Evolutionary conservation across 1,140 invertebrate species (phyloP).

Genomic region (Drosophila sp.): DNA sequence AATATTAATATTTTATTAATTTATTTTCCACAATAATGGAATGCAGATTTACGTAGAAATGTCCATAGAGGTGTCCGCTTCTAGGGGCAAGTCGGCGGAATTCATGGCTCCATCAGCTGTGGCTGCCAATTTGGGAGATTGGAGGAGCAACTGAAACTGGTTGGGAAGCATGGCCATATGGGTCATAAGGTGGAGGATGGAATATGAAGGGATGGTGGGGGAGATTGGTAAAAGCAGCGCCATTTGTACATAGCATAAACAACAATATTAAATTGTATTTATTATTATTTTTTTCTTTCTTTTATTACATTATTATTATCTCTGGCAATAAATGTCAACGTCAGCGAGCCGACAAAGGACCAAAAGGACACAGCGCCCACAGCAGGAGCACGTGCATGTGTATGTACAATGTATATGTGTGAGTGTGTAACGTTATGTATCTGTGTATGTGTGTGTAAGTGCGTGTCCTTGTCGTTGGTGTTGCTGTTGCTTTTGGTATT

Average conservation of each 20-base stretch:
- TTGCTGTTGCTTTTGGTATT: slow-evolving; percentile 9
- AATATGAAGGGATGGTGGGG: background rate
- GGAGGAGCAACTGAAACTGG: background rate
- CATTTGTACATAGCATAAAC: slow-evolving; percentile 73
- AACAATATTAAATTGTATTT: slow-evolving; percentile 84
- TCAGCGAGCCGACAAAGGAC: slow-evolving; percentile 76
- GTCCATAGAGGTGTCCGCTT: slow-evolving; percentile 7
- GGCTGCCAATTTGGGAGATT: background rate
- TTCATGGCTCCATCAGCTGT: slow-evolving; percentile 30
- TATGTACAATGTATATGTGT: slow-evolving; percentile 38
- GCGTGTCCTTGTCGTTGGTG: slow-evolving; percentile 17
- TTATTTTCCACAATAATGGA: slow-evolving; percentile 38
- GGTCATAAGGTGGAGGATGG: background rate
- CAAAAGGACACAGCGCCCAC: slow-evolving; percentile 49
- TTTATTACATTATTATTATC: slow-evolving; percentile 84
- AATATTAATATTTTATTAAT: too few species aligned
- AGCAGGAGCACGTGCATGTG: slow-evolving; percentile 50
- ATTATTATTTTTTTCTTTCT: too few species aligned
- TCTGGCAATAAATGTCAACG: slow-evolving; percentile 83
- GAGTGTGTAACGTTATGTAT: slow-evolving; percentile 20
- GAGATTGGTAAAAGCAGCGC: slow-evolving; percentile 32
- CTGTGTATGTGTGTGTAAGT: slow-evolving; percentile 15
- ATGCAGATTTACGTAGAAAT: slow-evolving; percentile 29
- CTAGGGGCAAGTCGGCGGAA: slow-evolving; percentile 21
- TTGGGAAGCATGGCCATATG: slow-evolving; percentile 36